Conservation (phyloP, 2,888 invertebrate genomes). For the Aspidapion aeneum region DNA sequence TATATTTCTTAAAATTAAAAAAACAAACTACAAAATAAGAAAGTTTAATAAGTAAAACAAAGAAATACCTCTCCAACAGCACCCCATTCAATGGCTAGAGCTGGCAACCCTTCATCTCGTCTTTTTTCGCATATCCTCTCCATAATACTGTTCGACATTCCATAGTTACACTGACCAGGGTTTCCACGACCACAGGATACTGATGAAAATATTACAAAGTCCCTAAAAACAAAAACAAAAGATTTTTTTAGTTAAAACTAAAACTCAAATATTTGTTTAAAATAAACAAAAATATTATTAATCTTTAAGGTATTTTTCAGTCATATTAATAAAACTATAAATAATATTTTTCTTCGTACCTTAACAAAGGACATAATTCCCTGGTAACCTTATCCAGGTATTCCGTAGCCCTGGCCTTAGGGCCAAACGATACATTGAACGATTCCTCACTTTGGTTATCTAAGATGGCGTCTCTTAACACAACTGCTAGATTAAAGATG, state of each 20-base stretch:
- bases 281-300: neutral
- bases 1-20: too few relatives aligned
- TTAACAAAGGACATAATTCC: conserved; percentile 32
- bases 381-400: conserved; percentile 61
- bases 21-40: too few relatives aligned
- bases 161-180: conserved; percentile 88
- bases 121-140: conserved; percentile 81
- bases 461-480: conserved; percentile 70
- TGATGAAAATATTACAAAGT: conserved; percentile 90
- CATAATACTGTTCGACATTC: conserved; percentile 87
- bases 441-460: conserved; percentile 70
- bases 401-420: conserved; percentile 80
- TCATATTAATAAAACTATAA: neutral
- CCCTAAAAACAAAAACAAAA: conserved; percentile 42
- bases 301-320: neutral
- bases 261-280: neutral
- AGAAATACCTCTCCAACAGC: conserved; percentile 81
- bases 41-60: neutral
- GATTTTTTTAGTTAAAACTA: neutral
- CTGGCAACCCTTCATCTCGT: conserved; percentile 66
- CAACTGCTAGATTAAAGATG: conserved; percentile 87
- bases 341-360: too few relatives aligned
- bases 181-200: conserved; percentile 93
- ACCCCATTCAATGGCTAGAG: conserved; percentile 88
- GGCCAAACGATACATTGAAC: conserved; percentile 65